Percentiles rank a stretch among this genome's conserved stretches.
Evolutionary conservation across 2,888 invertebrate genomes (phyloP).

Genomic region (Meloe dianella): DNA sequence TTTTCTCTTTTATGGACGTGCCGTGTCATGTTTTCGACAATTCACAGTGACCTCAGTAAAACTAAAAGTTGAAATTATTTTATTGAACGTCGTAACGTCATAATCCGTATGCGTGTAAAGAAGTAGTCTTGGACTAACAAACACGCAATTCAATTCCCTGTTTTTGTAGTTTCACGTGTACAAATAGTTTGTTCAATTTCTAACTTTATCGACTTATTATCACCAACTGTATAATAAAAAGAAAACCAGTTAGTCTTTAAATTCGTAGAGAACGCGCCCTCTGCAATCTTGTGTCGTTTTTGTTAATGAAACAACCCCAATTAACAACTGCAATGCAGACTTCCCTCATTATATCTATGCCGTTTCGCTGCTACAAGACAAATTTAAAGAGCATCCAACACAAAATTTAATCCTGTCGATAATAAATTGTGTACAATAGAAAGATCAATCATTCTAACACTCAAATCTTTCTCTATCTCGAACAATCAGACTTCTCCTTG

Average conservation of each 20-base stretch:
- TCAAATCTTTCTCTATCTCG: not conserved
- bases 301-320: not conserved
- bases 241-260: not conserved
- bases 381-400: too few relatives aligned
- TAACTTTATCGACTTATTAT: slow-evolving; percentile 5
- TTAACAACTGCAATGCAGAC: slow-evolving; percentile 3
- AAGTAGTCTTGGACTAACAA: slow-evolving; percentile 19
- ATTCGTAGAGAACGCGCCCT: not conserved
- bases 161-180: not conserved
- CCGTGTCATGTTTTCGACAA: not conserved
- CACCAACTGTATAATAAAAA: not conserved
- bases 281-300: not conserved
- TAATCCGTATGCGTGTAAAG: slow-evolving; percentile 27
- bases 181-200: not conserved
- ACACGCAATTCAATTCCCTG: slow-evolving; percentile 20
- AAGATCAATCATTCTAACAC: not conserved
- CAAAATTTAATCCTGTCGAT: too few relatives aligned
- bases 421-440: too few relatives aligned
- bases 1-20: not conserved
- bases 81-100: slow-evolving; percentile 30
- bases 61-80: slow-evolving; percentile 23
- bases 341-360: not conserved
- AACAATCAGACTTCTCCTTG: too few relatives aligned
- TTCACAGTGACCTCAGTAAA: not conserved
- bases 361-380: too few relatives aligned